Evolutionary conservation across 30 jellyfish, hydroid and myxozoan species (phyloP), one percentile per base, ranked within the genome.

Genomic region (Hydractinia symbiolongicarpus): DNA sequence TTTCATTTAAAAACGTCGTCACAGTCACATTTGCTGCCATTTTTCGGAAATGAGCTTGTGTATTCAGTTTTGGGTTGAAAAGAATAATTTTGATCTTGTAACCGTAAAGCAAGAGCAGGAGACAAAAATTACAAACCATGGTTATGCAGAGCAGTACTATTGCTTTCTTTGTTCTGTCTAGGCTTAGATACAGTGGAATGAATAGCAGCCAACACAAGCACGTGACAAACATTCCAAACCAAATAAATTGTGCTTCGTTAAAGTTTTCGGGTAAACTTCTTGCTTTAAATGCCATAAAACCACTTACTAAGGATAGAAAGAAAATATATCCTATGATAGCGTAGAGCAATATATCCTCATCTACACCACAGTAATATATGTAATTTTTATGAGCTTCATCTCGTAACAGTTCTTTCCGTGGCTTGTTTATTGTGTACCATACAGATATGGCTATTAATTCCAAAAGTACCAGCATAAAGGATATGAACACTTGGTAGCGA

Each of bases 201-300:
- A 77, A 54, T 14, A 60, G 53, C 19, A 53, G 30, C 95, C 96
- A 84, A 50, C 83, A 82, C 51, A 89, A 58, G 67, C 85, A 79
- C 10, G 86, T 80, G 14, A 88, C 79, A 61, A 89, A 89, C 86
- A 89, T 89, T 10, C 95, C 89, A 82, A 89, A 72, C 53, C 90
- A 85, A 11, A 89, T 81, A 88, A 85, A 89, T 58, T 81, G 85
- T n/a, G 96, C 95, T 55, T 89, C 96, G 78, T 84, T 89, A 78
- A 83, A 84, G 50, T 83, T 89, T 66, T 84, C 90, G 20, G 96
- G 96, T 40, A 89, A 85, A 56, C 83, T 84, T 40, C 96, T 77
- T 3, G 96, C 90, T 17, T 81, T 88, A 75, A 89, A 89, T 57
- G 96, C 96, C 91, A 89, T 53, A n/a, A 79, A 82, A 74, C 96